phyloP scores from a whole-genome alignment of 2,888 invertebrate species.

The Ormia ochracea region DNA sequence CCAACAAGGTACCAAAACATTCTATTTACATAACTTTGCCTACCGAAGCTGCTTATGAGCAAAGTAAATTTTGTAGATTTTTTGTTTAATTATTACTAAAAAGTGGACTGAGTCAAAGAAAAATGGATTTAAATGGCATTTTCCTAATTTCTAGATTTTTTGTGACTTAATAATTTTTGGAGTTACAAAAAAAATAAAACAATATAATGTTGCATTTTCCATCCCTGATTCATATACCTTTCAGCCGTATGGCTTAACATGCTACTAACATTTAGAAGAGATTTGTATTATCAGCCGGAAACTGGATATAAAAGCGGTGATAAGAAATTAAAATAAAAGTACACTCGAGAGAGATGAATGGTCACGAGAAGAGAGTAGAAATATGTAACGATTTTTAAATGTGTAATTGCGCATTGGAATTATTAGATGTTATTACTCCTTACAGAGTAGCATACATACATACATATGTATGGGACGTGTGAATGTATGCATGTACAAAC shows the following conservation, averaged over 20 bases:
- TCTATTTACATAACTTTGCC: too few relatives aligned
- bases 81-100: too few relatives aligned
- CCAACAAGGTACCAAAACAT: too few relatives aligned
- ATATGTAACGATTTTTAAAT: background rate
- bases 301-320: background rate
- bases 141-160: too few relatives aligned
- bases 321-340: background rate
- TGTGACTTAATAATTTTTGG: too few relatives aligned
- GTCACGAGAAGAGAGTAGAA: background rate
- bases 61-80: too few relatives aligned
- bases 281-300: constrained; percentile 9
- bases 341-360: background rate
- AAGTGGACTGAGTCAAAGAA: too few relatives aligned
- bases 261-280: background rate
- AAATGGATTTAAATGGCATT: too few relatives aligned
- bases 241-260: background rate
- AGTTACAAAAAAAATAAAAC: background rate
- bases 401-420: background rate
- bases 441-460: too few relatives aligned
- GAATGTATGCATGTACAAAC: too few relatives aligned
- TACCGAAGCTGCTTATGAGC: too few relatives aligned
- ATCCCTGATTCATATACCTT: background rate
- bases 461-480: too few relatives aligned
- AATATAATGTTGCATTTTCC: background rate
- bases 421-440: background rate